phyloP scores from a whole-genome alignment of 2,888 invertebrate genomes.

The Pomacea canaliculata region DNA sequence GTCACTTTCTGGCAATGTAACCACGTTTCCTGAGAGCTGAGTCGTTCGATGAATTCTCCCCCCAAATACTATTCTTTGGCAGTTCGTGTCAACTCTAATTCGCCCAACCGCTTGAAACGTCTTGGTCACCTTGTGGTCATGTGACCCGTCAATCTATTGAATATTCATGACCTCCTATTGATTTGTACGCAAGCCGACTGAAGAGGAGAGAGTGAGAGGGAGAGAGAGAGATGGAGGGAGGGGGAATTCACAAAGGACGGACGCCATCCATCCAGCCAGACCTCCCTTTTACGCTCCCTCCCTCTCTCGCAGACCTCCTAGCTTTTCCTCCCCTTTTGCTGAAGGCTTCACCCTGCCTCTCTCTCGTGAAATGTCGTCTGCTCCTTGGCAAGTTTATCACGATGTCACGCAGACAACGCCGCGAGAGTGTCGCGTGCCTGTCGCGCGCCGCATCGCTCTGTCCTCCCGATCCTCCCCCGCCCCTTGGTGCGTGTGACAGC shows the following conservation, averaged over 20 bases:
- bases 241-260: neutral
- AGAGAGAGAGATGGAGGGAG: neutral
- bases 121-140: slow-evolving; percentile 28
- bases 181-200: neutral
- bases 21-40: neutral
- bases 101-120: slow-evolving; percentile 27
- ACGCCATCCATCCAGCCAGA: neutral
- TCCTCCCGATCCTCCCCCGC: neutral
- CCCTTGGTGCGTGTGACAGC: neutral
- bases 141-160: slow-evolving; percentile 27
- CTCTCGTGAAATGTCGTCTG: slow-evolving; percentile 1
- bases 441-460: neutral
- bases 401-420: slow-evolving; percentile 7
- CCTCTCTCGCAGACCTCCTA: neutral
- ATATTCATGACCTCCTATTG: slow-evolving; percentile 24
- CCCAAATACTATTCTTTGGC: slow-evolving; percentile 20
- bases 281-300: neutral
- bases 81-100: slow-evolving; percentile 25
- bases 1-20: slow-evolving; percentile 3
- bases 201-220: neutral
- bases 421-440: slow-evolving; percentile 8
- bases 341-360: neutral
- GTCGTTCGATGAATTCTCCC: neutral
- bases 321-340: neutral
- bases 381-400: slow-evolving; percentile 4